Evolutionary conservation across 1,140 invertebrate species (phyloP), one percentile per base, ranked within the genome.

Genomic region (Ceratoteleas bidentatus): DNA sequence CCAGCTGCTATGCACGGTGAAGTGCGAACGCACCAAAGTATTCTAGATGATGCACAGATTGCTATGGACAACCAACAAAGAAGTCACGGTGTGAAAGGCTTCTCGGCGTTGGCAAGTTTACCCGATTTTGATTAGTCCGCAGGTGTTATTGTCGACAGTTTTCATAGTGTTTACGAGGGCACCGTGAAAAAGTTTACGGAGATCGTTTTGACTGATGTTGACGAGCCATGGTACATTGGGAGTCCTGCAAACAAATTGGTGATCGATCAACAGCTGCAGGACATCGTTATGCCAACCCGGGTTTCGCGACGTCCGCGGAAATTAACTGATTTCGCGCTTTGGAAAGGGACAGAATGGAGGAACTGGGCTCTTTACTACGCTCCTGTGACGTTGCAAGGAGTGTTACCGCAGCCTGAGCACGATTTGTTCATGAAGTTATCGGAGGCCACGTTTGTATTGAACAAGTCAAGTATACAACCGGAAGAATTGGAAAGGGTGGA

Each of bases 281-380:
- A 11, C 7, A 45, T 13, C 3, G 3, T 11, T 10, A 45, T n/a
- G 3, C 43, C 43, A 8, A 45, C 8, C n/a, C 7, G 43, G 3
- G 3, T 45, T 6, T 45, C 43, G 3, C 43, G 43, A 4, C 7
- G 43, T 13, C 43, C 43, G 4, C 4, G 43, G 8, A 45, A 45
- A 11, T 10, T 45, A 8, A 13, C 7, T 45, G 43, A 45, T 10
- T 45, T 8, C n/a, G 7, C 43, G 10, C n/a, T 4, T 6, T 49
- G 47, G 47, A 49, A 49, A 49, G 47, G 47, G 6, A 49, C 47
- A 5, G 47, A 49, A 49, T 49, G 7, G 47, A 49, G 47, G 16
- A 49, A 49, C 16, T 49, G n/a, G 13, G 6, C 16, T 13, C 7
- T 49, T 6, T 49, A 49, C 15, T 49, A 49, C 15, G 13, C 13